Percentiles rank a stretch among this genome's conserved stretches.
phyloP scores from a whole-genome alignment of 2,888 invertebrate species.

The Marronus borbonicus region DNA sequence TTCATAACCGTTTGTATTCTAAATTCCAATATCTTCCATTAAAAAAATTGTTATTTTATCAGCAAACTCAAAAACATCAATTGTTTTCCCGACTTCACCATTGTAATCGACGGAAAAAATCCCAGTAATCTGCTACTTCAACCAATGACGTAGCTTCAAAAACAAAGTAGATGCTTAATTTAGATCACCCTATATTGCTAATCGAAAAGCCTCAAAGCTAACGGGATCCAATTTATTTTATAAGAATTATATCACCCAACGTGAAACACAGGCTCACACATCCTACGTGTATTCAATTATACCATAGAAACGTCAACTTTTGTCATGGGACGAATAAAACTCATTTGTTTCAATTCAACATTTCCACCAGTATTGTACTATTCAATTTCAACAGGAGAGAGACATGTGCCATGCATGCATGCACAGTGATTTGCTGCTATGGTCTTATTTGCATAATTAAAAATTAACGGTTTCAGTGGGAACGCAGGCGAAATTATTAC shows the following conservation, averaged over 20 bases:
- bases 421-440: conserved; percentile 5
- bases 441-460: conserved; percentile 22
- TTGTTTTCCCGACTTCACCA: too few relatives aligned
- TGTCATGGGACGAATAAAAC: conserved; percentile 23
- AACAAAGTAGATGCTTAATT: too few relatives aligned
- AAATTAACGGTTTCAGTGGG: conserved; percentile 23
- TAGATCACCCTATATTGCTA: neutral
- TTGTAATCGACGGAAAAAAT: too few relatives aligned
- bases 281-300: conserved; percentile 33
- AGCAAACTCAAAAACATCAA: too few relatives aligned
- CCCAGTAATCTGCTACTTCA: too few relatives aligned
- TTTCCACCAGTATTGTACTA: conserved; percentile 18
- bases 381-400: conserved; percentile 23
- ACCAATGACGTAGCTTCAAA: too few relatives aligned
- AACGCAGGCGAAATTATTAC: conserved; percentile 16
- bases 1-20: too few relatives aligned
- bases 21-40: too few relatives aligned
- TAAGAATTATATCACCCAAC: conserved; percentile 7
- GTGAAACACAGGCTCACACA: neutral
- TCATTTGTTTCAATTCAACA: conserved; percentile 40
- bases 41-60: too few relatives aligned
- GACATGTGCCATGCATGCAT: neutral
- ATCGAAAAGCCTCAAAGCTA: neutral
- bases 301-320: conserved; percentile 32
- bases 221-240: too few relatives aligned